Conservation (phyloP, 2,797 vertebrate genomes). For the Gastrophryne carolinensis region DNA sequence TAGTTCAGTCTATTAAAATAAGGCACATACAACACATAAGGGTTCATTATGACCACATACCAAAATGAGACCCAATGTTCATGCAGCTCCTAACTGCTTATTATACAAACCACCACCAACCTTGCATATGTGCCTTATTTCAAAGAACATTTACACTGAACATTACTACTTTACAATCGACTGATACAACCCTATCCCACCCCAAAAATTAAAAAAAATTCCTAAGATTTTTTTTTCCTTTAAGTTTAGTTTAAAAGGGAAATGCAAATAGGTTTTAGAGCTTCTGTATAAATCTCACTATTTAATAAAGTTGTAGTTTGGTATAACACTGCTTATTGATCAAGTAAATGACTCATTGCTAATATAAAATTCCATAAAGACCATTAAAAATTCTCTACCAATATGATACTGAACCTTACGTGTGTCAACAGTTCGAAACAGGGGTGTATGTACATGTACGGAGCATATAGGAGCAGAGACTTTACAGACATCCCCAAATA, state of each 20-base stretch:
- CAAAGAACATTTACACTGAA: constrained; percentile 56
- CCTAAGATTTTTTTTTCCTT: constrained; percentile 64
- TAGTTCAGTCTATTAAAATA: neutral
- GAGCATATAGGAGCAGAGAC: constrained; percentile 69
- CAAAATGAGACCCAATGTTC: neutral
- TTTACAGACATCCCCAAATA: constrained; percentile 74
- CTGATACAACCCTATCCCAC: constrained; percentile 45
- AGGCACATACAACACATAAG: neutral
- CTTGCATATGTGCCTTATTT: neutral
- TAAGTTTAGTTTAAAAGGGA: constrained; percentile 75
- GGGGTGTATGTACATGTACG: constrained; percentile 73
- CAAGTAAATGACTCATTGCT: constrained; percentile 74
- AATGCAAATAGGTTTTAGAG: constrained; percentile 71
- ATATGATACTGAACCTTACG: constrained; percentile 77
- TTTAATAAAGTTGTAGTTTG: constrained; percentile 73
- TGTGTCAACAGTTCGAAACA: constrained; percentile 73
- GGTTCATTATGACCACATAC: neutral
- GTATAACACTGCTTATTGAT: constrained; percentile 80
- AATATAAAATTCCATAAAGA: constrained; percentile 80
- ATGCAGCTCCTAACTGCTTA: neutral
- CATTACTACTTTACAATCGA: constrained; percentile 59
- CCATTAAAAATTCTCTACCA: constrained; percentile 79
- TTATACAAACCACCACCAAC: neutral
- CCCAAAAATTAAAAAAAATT: constrained; percentile 67
- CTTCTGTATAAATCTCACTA: constrained; percentile 74